Evolutionary conservation across 2,113 vertebrate genomes (phyloP).

Genomic region (Prietella phreatophila): DNA sequence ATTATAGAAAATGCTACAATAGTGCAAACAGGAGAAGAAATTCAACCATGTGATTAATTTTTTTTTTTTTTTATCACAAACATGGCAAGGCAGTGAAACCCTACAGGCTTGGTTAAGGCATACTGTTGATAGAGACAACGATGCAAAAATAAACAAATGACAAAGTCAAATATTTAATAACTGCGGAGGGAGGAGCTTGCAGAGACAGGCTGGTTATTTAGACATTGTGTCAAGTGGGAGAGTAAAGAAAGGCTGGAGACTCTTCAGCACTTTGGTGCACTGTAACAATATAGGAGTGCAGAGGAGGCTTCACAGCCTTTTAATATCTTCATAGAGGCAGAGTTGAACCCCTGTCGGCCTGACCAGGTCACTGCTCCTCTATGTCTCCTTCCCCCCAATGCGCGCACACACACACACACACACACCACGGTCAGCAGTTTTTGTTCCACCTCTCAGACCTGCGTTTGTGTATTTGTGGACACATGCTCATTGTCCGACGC

Average conservation of each 20-base stretch:
- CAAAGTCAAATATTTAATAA: neutral
- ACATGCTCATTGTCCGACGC: slow-evolving; percentile 2
- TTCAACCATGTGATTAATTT: neutral
- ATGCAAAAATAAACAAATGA: neutral
- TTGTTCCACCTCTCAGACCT: slow-evolving; percentile 46
- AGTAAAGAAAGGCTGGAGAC: neutral
- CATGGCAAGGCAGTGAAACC: neutral
- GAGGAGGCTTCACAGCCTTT: slow-evolving; percentile 46
- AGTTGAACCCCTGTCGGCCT: slow-evolving; percentile 38
- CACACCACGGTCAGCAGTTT: neutral
- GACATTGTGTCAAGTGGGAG: neutral
- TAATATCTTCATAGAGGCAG: slow-evolving; percentile 44
- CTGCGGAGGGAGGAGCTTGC: neutral
- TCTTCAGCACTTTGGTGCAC: slow-evolving; percentile 40
- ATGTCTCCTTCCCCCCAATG: neutral
- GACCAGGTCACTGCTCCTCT: slow-evolving; percentile 37
- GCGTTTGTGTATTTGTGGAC: slow-evolving; percentile 44
- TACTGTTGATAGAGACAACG: neutral
- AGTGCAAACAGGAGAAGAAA: neutral
- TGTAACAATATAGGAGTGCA: slow-evolving; percentile 37
- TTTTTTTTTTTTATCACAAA: neutral
- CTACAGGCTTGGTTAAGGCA: neutral
- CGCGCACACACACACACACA: neutral
- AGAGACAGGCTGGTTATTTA: neutral
- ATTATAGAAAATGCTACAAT: neutral